These are phyloP conservation scores for Drosophila nigricruria DNA, from an alignment of 2,888 invertebrate species.

Conservation along the genomic window DNA sequence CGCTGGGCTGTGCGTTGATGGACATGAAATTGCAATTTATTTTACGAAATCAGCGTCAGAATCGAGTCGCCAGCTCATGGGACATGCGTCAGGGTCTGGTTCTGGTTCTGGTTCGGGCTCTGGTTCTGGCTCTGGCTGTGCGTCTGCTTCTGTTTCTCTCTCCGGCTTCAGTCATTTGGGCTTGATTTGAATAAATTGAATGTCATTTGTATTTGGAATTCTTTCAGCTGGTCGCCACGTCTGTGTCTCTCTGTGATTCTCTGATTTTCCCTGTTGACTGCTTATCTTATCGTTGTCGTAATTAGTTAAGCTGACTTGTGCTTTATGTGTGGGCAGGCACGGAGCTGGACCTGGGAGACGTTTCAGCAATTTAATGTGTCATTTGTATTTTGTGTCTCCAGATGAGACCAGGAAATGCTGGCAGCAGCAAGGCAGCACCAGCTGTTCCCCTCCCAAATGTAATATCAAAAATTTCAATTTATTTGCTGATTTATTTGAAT, in stretches of 20 bases:
- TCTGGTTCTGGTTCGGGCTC: constrained; percentile 14
- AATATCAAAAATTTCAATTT: constrained; percentile 74
- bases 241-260: constrained; percentile 3
- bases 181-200: constrained; percentile 82
- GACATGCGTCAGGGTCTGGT: constrained; percentile 32
- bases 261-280: constrained; percentile 42
- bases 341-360: constrained; percentile 29
- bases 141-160: background rate
- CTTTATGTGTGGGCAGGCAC: constrained; percentile 57
- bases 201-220: constrained; percentile 79
- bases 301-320: constrained; percentile 77
- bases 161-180: constrained; percentile 49
- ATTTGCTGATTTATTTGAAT: constrained; percentile 76
- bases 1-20: constrained; percentile 55
- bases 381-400: constrained; percentile 50
- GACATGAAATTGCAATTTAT: constrained; percentile 81
- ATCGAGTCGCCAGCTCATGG: constrained; percentile 50
- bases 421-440: constrained; percentile 18
- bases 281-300: constrained; percentile 79
- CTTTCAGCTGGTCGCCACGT: constrained; percentile 49
- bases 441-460: constrained; percentile 55
- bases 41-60: constrained; percentile 70
- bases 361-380: constrained; percentile 68
- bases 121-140: constrained; percentile 11
- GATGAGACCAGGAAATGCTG: constrained; percentile 44